Conservation (phyloP, 64 coral and sea anemone genomes). For the Montipora efflorescens region DNA sequence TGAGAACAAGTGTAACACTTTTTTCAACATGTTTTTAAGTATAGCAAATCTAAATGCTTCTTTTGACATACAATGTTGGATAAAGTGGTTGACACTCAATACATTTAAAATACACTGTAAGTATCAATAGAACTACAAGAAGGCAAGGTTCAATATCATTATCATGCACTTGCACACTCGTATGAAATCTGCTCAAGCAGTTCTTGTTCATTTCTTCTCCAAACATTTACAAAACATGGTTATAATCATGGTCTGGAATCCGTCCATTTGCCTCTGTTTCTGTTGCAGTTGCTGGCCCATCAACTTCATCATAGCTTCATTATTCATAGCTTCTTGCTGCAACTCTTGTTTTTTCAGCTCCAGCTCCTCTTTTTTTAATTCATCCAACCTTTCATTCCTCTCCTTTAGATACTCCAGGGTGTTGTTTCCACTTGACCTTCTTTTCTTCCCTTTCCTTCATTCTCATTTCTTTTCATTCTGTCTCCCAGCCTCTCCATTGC, state of each 20-base stretch:
- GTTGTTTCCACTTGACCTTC: not conserved
- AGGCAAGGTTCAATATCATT: not conserved
- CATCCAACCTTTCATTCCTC: too few species aligned
- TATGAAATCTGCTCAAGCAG: not conserved
- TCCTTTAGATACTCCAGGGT: too few species aligned
- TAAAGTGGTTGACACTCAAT: conserved; percentile 16
- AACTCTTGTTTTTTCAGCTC: too few species aligned
- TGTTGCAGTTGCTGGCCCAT: conserved; percentile 20
- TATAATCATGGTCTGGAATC: too few species aligned
- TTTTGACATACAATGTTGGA: conserved; percentile 30
- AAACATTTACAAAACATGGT: too few species aligned
- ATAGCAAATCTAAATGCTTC: not conserved
- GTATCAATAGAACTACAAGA: not conserved
- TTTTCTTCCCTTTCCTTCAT: not conserved
- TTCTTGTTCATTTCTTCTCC: not conserved
- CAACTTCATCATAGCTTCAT: conserved; percentile 40
- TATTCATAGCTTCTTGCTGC: not conserved
- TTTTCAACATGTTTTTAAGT: too few species aligned
- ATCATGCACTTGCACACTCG: not conserved
- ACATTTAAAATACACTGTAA: conserved; percentile 28
- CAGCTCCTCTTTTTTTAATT: too few species aligned
- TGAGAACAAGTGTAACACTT: too few species aligned
- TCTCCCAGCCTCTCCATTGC: too few species aligned
- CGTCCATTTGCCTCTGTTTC: not conserved
- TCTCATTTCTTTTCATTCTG: too few species aligned